Conservation (phyloP, 2,888 invertebrate genomes). For the Aethes cnicana region DNA sequence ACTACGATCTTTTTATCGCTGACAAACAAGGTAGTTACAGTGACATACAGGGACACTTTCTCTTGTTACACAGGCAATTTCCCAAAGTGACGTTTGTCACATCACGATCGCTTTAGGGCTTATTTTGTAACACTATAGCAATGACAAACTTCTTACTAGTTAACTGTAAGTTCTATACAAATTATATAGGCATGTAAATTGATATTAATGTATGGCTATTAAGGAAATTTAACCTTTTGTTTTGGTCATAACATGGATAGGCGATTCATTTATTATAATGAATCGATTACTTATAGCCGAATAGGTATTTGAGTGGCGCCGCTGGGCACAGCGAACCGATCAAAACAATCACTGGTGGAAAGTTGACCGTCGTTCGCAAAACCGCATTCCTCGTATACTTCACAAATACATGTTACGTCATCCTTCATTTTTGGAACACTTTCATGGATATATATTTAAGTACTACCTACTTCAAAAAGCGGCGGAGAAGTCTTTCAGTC, state of each 20-base stretch:
- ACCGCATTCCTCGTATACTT: conserved; percentile 57
- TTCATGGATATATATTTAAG: conserved; percentile 1
- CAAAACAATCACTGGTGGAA: conserved; percentile 60
- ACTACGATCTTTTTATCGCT: conserved; percentile 33
- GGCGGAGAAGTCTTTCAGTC: too few relatives aligned
- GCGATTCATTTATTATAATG: conserved; percentile 15
- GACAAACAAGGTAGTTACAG: conserved; percentile 47
- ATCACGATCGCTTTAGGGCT: conserved; percentile 5
- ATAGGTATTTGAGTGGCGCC: conserved; percentile 50
- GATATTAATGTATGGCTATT: conserved; percentile 17
- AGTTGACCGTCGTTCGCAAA: conserved; percentile 51
- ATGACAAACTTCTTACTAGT: not conserved
- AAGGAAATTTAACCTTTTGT: conserved; percentile 15
- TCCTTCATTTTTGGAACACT: conserved; percentile 7
- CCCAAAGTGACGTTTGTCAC: conserved; percentile 5
- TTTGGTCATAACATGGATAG: conserved; percentile 8
- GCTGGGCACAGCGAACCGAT: conserved; percentile 48
- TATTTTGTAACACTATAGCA: not conserved
- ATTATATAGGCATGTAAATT: conserved; percentile 2
- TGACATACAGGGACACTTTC: conserved; percentile 49
- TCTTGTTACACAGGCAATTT: conserved; percentile 35
- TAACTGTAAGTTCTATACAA: not conserved
- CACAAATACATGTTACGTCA: conserved; percentile 48
- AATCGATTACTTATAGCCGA: conserved; percentile 52
- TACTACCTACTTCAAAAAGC: too few relatives aligned